These are phyloP conservation scores for Drosophila seclusa DNA, from an alignment of 2,888 invertebrate genomes.

Conservation along the genomic window DNA sequence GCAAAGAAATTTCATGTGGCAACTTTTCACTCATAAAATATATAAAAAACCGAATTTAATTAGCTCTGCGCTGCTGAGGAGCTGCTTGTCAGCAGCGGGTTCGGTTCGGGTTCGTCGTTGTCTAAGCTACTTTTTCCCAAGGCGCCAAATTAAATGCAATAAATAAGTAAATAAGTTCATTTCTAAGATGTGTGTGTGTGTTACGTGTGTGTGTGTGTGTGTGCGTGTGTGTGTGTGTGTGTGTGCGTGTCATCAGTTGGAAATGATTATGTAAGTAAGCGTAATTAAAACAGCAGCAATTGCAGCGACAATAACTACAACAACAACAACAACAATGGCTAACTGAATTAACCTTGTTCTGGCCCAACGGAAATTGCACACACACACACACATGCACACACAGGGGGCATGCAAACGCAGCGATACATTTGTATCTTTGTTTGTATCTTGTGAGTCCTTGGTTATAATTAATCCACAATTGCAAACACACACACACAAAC, in stretches of 20 bases:
- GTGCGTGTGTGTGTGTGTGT: constrained; percentile 30
- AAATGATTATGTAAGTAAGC: constrained; percentile 68
- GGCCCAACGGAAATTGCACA: constrained; percentile 69
- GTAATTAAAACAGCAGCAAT: constrained; percentile 63
- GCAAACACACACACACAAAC: constrained; percentile 52
- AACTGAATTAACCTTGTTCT: constrained; percentile 80
- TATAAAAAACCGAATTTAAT: constrained; percentile 2
- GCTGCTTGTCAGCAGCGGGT: constrained; percentile 44
- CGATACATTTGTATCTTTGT: constrained; percentile 70
- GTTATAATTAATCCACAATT: constrained; percentile 80
- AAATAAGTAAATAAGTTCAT: constrained; percentile 35
- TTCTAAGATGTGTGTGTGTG: constrained; percentile 6
- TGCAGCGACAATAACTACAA: constrained; percentile 13
- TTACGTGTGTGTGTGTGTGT: neutral
- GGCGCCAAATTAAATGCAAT: constrained; percentile 42
- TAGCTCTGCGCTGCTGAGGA: constrained; percentile 1
- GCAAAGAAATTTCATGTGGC: constrained; percentile 39
- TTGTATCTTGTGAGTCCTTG: constrained; percentile 77
- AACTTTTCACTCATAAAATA: constrained; percentile 11
- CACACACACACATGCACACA: constrained; percentile 26
- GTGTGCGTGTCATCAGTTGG: constrained; percentile 62
- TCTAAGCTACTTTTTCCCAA: constrained; percentile 28
- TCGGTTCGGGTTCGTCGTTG: constrained; percentile 1
- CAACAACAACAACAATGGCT: constrained; percentile 57
- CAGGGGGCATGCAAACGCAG: constrained; percentile 32